Base-by-base conservation (phyloP, 2,797 vertebrate species). In the Lepus townsendii region DNA sequence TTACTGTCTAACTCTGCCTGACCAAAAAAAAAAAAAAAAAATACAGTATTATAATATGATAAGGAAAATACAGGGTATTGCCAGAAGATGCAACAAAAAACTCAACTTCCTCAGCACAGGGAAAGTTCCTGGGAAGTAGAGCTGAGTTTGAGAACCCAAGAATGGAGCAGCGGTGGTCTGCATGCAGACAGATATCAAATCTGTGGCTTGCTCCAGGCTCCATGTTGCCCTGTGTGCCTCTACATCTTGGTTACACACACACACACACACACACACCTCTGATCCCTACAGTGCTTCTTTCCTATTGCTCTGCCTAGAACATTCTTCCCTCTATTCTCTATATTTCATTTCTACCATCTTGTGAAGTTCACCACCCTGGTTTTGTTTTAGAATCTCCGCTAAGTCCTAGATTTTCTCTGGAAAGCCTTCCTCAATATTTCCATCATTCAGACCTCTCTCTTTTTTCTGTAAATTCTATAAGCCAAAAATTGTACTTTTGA, bases 111-210 rank as follows among this genome's bases (percentile, higher is more conserved):
- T 11, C 82, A 85, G 22, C 42, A 57, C 63, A 65, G 35, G 7
- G 24, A 32, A 24, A 32, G n/a, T 10, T 86, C 66, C 87, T 85
- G 71, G 54, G 50, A 68, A 32, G 32, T 5, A 82, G 47, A 86
- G 35, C 3, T 30, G n/a, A n/a, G 9, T 17, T 19, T 63, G 38
- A 57, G 13, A 57, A 57, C 16, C 54, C 5, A 30, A 16, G 10
- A 9, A 3, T 20, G n/a, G 1, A 9, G 1, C 0, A 22, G 2
- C 4, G 12, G 19, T 27, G 6, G 6, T 50, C 24, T 24, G 12
- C 57, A 72, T n/a, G 30, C 13, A 16, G 54, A 57, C 54, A 19
- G 54, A 13, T 5, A 62, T 71, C 20, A 20, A 26, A 76, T 19
- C 19, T 16, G 5, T 27, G 16, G 42, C 54, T 57, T 72, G 4